A percentile compares a stretch with the other conserved stretches of the same genome.
Evolutionary conservation across 1,140 invertebrate species (phyloP).

Genomic region (Drosophila virilis): DNA sequence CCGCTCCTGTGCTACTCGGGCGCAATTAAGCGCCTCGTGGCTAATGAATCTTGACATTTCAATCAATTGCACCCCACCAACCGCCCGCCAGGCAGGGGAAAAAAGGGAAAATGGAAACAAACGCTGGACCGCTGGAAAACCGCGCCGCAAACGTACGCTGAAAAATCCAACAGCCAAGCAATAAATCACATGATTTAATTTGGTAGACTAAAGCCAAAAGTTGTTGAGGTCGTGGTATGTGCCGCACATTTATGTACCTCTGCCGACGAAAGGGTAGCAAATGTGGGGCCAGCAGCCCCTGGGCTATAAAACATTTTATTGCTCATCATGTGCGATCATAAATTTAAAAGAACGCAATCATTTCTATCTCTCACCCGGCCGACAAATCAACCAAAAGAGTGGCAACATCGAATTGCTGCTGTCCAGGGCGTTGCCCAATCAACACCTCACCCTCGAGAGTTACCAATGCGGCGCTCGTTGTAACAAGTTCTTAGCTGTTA

Average conservation of each 20-base stretch:
- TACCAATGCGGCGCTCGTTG: constrained; percentile 23
- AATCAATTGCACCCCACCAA: constrained; percentile 65
- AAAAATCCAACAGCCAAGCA: constrained; percentile 49
- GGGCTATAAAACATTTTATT: constrained; percentile 77
- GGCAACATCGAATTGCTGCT: constrained; percentile 36
- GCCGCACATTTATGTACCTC: constrained; percentile 1
- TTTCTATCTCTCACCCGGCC: constrained; percentile 20
- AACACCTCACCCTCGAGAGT: constrained; percentile 56
- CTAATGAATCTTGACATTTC: constrained; percentile 81
- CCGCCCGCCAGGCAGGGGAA: too few relatives aligned
- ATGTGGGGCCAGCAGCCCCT: constrained; percentile 18
- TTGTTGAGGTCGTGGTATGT: constrained; percentile 66
- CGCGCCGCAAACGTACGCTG: too few relatives aligned
- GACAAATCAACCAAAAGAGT: background rate
- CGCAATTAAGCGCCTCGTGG: constrained; percentile 31
- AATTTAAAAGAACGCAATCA: constrained; percentile 73
- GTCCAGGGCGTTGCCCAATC: constrained; percentile 78
- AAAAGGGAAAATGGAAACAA: background rate
- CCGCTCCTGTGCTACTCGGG: constrained; percentile 27
- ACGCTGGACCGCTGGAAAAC: constrained; percentile 28
- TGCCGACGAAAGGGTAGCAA: constrained; percentile 40
- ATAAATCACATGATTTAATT: constrained; percentile 81
- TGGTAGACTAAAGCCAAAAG: constrained; percentile 63
- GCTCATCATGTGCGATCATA: constrained; percentile 79
- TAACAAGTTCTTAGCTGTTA: constrained; percentile 74